Percentiles rank a stretch among this genome's conserved stretches.
Evolutionary conservation across 2,888 invertebrate species (phyloP).

Genomic region (Tanaodytes sp.): DNA sequence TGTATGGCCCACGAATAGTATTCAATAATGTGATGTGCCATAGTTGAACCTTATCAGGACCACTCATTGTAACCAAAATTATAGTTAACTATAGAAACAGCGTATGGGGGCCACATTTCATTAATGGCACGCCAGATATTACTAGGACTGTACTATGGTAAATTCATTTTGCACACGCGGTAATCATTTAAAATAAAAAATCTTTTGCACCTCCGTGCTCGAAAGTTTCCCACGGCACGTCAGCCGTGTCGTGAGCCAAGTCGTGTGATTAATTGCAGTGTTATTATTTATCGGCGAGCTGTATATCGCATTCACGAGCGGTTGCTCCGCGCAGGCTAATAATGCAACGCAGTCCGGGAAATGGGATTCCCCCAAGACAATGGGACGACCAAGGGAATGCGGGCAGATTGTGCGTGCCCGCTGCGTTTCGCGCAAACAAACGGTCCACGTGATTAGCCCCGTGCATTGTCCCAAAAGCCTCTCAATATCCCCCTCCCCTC

Average conservation of each 20-base stretch:
- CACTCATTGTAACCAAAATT: no score
- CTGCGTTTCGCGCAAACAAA: conserved; percentile 63
- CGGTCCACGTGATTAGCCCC: conserved; percentile 57
- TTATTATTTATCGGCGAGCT: conserved; percentile 61
- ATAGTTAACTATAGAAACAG: no score
- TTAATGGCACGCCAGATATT: no score
- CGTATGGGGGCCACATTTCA: no score
- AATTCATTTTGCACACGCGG: no score
- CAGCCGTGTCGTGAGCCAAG: conserved; percentile 42
- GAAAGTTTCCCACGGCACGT: conserved; percentile 52
- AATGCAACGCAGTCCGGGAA: conserved; percentile 59
- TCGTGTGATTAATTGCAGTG: conserved; percentile 63
- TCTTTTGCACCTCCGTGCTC: no score
- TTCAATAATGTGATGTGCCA: no score
- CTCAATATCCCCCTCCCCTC: no score
- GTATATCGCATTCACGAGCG: conserved; percentile 70
- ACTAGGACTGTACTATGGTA: no score
- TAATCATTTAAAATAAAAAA: no score
- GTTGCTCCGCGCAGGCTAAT: conserved; percentile 67
- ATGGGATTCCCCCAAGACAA: conserved; percentile 55
- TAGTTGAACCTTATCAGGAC: no score
- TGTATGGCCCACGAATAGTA: no score
- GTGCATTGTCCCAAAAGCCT: conserved; percentile 36
- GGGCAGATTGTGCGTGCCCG: conserved; percentile 67
- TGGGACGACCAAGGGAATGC: conserved; percentile 60